These are phyloP conservation scores for Oreamnos americanus DNA, from an alignment of 2,113 vertebrate species.

Conservation along the genomic window DNA sequence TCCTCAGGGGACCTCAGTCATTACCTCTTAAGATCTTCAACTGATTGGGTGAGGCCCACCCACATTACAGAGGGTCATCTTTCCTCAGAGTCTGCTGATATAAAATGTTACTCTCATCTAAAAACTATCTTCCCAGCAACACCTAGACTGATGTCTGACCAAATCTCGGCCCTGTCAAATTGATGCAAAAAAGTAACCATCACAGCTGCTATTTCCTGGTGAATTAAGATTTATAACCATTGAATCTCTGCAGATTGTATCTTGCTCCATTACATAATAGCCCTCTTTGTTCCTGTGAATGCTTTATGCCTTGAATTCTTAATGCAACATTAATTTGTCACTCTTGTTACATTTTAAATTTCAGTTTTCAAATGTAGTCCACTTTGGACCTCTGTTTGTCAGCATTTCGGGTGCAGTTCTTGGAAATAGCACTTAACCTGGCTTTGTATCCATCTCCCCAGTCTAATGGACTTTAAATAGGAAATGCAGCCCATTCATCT, in stretches of 20 bases:
- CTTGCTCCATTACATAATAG: not conserved
- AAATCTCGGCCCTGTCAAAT: not conserved
- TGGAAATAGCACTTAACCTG: not conserved
- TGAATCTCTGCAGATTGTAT: not conserved
- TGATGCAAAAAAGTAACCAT: not conserved
- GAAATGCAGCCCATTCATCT: not conserved
- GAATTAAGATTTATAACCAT: not conserved
- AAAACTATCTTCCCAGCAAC: not conserved
- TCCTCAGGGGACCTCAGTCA: not conserved
- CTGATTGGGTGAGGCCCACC: not conserved
- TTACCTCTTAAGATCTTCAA: not conserved
- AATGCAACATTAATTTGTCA: not conserved
- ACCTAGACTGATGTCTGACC: not conserved
- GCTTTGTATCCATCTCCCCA: not conserved
- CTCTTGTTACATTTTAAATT: not conserved
- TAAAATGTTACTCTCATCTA: not conserved
- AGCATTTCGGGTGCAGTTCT: not conserved
- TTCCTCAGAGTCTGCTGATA: not conserved
- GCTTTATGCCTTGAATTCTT: not conserved
- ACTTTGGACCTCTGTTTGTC: not conserved
- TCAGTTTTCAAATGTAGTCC: not conserved
- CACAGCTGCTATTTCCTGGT: not conserved
- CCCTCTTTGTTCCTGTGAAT: not conserved
- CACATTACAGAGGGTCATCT: not conserved
- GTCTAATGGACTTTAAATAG: not conserved